Base-by-base conservation (phyloP, 2,797 vertebrate genomes). In the Odontamblyopus lacepedii region DNA sequence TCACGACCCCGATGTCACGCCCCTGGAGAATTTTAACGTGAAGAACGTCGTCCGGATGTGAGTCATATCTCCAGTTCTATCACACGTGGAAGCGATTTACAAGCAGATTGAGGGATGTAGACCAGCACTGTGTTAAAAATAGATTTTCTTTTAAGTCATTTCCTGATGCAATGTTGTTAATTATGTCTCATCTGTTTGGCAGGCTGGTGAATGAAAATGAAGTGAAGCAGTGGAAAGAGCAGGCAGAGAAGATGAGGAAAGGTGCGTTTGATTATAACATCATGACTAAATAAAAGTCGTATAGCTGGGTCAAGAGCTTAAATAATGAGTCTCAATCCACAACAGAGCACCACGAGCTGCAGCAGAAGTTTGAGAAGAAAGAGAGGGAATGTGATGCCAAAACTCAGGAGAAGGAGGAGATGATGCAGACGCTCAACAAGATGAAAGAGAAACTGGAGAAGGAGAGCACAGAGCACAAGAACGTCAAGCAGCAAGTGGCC, bases 141-240 rank as follows among this genome's bases (percentile, higher is more conserved):
- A 72, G 74, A 53, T 71, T 70, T 29, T 12, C 60, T 69, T 82
- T 79, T 62, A 76, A 78, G 63, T 70, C 59, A 1, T 83, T 78
- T 59, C 23, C 19, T 67, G 48, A 55, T 55, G 50, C 65, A 32
- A 15, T 80, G 72, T 18, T 27, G 64, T 68, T 84, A 67, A 78
- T 79, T 68, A 63, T 73, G 23, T 77, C 68, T 80, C 51, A 18
- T 75, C 73, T 32, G 74, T 56, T 70, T 55, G 71, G 78, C 79
- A 99, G 98, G 98, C 91, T 99, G 88, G 98, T 99, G 73, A 99
- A 99, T 86, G 98, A 99, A 92, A 98, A 99, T 76, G 98, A 99
- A 94, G 98, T 99, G 66, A 99, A 99, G 71, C 97, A 97, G 84
- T 99, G 98, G 98, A 99, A 99, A 90, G 98, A 99, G 70, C 97